phyloP scores from a whole-genome alignment of 2,113 vertebrate species.

The Chionomys nivalis region DNA sequence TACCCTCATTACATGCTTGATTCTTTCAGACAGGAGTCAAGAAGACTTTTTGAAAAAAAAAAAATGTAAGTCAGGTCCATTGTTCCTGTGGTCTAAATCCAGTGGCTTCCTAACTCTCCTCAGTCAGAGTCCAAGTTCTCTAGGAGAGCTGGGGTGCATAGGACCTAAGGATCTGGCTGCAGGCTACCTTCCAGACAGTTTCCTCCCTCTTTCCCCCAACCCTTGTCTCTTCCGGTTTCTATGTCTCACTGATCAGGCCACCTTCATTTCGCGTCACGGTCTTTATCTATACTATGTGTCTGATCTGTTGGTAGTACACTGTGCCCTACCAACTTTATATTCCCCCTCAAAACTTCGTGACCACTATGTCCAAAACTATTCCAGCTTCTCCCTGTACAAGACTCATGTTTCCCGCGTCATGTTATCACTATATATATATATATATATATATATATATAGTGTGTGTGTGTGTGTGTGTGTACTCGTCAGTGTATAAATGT shows the following conservation, averaged over 20 bases:
- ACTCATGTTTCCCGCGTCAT: not conserved
- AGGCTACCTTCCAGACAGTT: not conserved
- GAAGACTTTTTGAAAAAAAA: not conserved
- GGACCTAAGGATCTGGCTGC: not conserved
- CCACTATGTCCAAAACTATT: not conserved
- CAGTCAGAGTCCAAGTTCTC: not conserved
- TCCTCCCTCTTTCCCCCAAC: not conserved
- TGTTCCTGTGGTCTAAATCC: not conserved
- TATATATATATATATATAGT: no score
- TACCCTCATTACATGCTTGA: not conserved
- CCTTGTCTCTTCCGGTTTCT: not conserved
- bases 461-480: no score
- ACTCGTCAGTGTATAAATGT: not conserved
- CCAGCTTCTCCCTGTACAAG: not conserved
- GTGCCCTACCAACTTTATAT: not conserved
- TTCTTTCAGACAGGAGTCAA: not conserved
- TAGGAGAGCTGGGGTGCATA: accelerated
- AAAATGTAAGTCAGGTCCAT: not conserved
- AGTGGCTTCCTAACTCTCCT: not conserved
- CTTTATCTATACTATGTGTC: not conserved
- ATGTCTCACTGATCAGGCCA: not conserved
- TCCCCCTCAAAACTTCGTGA: not conserved
- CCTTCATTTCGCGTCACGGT: not conserved
- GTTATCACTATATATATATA: not conserved
- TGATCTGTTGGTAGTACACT: not conserved